Conservation (phyloP, 1,140 invertebrate species). For the Ceratitis capitata region DNA sequence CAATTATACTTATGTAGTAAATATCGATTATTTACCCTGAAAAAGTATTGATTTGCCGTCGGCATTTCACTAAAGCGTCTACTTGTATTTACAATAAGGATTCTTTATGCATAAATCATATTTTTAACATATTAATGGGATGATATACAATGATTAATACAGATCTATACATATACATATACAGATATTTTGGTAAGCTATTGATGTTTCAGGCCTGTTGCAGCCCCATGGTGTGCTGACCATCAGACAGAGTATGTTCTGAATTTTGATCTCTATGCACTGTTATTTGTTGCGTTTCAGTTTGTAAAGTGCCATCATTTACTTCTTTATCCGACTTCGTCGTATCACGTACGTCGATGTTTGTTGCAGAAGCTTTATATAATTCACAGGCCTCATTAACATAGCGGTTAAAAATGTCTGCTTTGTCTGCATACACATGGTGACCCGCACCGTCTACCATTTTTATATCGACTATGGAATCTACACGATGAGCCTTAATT, state of each 20-base stretch:
- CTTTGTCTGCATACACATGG: conserved; percentile 94
- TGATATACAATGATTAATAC: not conserved
- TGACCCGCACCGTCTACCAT: conserved; percentile 92
- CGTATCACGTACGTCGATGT: conserved; percentile 47
- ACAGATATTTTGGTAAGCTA: no score
- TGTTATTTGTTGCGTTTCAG: conserved; percentile 44
- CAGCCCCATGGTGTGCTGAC: not conserved
- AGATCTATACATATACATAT: not conserved
- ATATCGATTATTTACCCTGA: no score
- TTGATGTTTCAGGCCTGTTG: not conserved
- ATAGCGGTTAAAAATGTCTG: conserved; percentile 86
- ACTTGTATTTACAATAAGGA: no score
- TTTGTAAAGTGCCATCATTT: conserved; percentile 22
- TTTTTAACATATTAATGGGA: no score
- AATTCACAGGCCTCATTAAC: conserved; percentile 78
- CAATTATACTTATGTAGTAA: no score
- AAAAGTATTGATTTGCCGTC: no score
- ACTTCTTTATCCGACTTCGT: conserved; percentile 60
- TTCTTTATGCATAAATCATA: no score
- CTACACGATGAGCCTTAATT: conserved; percentile 75
- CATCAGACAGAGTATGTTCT: not conserved
- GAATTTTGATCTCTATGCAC: conserved; percentile 46
- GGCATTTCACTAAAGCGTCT: no score
- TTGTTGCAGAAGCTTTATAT: conserved; percentile 48
- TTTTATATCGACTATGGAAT: conserved; percentile 82